phyloP scores from a whole-genome alignment of 2,888 invertebrate genomes.

The Eupithecia subumbrata region DNA sequence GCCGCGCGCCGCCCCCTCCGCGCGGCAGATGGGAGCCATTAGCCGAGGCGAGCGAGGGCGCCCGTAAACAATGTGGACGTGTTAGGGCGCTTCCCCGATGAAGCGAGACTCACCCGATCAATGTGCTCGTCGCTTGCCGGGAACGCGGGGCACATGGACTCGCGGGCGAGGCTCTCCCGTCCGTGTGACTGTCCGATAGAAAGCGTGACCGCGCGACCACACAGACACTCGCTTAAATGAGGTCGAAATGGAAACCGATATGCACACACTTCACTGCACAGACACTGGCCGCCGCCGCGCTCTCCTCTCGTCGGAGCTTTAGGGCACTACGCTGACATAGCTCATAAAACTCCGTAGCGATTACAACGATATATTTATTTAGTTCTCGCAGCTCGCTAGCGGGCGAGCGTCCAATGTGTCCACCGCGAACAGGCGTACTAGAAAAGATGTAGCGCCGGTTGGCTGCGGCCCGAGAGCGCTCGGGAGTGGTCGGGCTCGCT shows the following conservation, averaged over 20 bases:
- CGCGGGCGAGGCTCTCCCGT: conserved; percentile 51
- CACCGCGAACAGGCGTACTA: conserved; percentile 77
- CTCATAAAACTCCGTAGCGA: conserved; percentile 50
- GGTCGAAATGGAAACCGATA: conserved; percentile 70
- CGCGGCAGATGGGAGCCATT: background rate
- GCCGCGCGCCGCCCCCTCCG: background rate
- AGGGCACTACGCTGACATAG: background rate
- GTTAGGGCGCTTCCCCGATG: conserved; percentile 7
- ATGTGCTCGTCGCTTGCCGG: conserved; percentile 70
- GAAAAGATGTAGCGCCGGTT: conserved; percentile 75
- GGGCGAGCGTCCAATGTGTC: conserved; percentile 66
- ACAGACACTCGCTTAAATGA: conserved; percentile 64
- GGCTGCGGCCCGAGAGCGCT: conserved; percentile 69
- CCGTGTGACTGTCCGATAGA: conserved; percentile 59
- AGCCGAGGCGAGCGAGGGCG: background rate
- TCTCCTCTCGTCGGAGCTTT: conserved; percentile 10
- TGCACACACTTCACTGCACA: conserved; percentile 63
- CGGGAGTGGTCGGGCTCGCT: conserved; percentile 62
- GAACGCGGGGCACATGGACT: conserved; percentile 69
- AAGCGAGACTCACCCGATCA: conserved; percentile 74
- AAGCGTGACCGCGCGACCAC: conserved; percentile 61
- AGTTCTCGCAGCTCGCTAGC: conserved; percentile 44
- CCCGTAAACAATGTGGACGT: conserved; percentile 18
- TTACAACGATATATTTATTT: conserved; percentile 50
- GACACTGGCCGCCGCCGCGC: conserved; percentile 32